Percentiles rank a stretch among this genome's conserved stretches.
These are phyloP conservation scores for Drosophila bunnanda DNA, from an alignment of 2,888 invertebrate species.

Conservation along the genomic window DNA sequence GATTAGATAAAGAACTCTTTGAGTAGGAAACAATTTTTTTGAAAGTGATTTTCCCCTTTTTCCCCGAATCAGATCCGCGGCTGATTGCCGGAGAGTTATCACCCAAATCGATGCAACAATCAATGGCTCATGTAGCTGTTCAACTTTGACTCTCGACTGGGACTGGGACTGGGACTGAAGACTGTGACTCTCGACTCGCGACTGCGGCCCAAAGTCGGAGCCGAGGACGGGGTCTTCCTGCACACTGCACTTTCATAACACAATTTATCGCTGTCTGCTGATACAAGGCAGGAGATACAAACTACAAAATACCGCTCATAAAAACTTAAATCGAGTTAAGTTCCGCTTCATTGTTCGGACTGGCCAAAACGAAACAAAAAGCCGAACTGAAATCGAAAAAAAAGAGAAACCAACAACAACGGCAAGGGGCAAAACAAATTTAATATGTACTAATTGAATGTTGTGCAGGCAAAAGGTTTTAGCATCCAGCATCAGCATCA, in stretches of 20 bases:
- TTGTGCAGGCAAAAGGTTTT: conserved; percentile 53
- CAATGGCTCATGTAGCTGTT: conserved; percentile 43
- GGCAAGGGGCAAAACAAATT: conserved; percentile 58
- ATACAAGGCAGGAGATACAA: conserved; percentile 51
- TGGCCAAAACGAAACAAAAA: conserved; percentile 31
- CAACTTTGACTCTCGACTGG: conserved; percentile 50
- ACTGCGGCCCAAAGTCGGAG: background rate
- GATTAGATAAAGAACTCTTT: conserved; percentile 30
- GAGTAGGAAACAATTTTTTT: conserved; percentile 13
- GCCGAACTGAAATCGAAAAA: conserved; percentile 23
- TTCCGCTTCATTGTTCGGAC: conserved; percentile 69
- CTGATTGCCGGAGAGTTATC: conserved; percentile 37
- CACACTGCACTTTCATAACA: conserved; percentile 52
- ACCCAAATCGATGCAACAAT: conserved; percentile 43
- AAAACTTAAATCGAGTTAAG: conserved; percentile 68
- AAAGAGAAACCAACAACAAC: conserved; percentile 47
- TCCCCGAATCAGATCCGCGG: conserved; percentile 19
- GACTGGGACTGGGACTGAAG: conserved; percentile 6
- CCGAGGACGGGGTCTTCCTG: conserved; percentile 37
- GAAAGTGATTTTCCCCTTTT: conserved; percentile 35
- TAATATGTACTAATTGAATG: conserved; percentile 74
- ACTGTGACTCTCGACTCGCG: conserved; percentile 39
- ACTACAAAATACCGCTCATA: conserved; percentile 58
- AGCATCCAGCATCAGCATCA: conserved; percentile 22
- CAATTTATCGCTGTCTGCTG: conserved; percentile 54